These are phyloP conservation scores for Prunella fulvescens DNA, from an alignment of 2,113 vertebrate genomes.

Conservation along the genomic window DNA sequence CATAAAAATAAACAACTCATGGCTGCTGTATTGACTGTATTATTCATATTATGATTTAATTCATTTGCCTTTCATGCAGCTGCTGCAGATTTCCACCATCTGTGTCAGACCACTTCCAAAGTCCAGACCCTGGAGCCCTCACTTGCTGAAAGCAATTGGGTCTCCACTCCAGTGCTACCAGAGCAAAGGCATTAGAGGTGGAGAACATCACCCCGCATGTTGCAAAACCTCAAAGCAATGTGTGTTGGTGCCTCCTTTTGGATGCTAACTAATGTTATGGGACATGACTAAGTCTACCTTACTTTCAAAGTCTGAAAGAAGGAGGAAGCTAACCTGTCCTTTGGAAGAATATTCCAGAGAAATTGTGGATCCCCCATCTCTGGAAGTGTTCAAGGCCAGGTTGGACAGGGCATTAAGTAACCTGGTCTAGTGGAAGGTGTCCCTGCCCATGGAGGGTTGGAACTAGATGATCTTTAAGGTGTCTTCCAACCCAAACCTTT, in stretches of 20 bases:
- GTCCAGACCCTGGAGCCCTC: not conserved
- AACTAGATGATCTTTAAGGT: not conserved
- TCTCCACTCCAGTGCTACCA: not conserved
- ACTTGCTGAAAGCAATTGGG: not conserved
- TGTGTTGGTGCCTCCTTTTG: not conserved
- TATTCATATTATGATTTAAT: slow-evolving; percentile 55
- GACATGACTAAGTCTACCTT: not conserved
- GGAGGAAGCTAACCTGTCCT: not conserved
- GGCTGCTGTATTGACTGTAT: slow-evolving; percentile 53
- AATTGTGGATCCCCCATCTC: not conserved
- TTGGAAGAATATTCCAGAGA: not conserved
- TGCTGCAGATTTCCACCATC: not conserved
- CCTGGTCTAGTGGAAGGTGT: not conserved
- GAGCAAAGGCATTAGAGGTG: not conserved
- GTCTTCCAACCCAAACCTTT: not conserved
- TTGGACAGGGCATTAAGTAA: not conserved
- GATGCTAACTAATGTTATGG: not conserved
- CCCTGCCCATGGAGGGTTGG: not conserved
- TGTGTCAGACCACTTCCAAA: not conserved
- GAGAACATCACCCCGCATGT: not conserved
- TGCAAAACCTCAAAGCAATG: rapidly evolving
- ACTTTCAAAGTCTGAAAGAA: not conserved
- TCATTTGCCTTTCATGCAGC: not conserved
- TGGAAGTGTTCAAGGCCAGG: not conserved
- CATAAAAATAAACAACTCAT: slow-evolving; percentile 69